Evolutionary conservation across 2,888 invertebrate species (phyloP).

Genomic region (Baccha elongata): DNA sequence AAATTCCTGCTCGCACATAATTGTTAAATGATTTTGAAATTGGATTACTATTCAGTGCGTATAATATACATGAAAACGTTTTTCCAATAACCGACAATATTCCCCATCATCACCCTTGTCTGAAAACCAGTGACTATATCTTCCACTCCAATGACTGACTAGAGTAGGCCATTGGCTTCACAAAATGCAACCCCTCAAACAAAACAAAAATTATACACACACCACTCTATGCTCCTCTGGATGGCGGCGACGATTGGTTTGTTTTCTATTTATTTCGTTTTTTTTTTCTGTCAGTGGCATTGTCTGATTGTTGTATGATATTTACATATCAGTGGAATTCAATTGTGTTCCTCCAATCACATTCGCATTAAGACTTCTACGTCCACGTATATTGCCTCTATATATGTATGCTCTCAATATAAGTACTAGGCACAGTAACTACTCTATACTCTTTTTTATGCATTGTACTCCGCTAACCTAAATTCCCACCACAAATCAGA

Average conservation of each 20-base stretch:
- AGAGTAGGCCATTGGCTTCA: constrained; percentile 66
- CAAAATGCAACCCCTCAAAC: constrained; percentile 9
- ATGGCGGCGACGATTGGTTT: background rate
- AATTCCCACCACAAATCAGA: constrained; percentile 70
- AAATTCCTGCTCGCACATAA: constrained; percentile 61
- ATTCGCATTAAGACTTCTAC: constrained; percentile 67
- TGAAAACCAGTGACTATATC: constrained; percentile 55
- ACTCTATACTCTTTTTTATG: constrained; percentile 11
- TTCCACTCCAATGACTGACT: constrained; percentile 52
- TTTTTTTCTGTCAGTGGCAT: constrained; percentile 43
- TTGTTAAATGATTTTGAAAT: constrained; percentile 68
- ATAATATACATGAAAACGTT: constrained; percentile 25
- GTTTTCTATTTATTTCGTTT: constrained; percentile 13
- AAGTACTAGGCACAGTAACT: constrained; percentile 49
- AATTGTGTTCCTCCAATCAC: constrained; percentile 68
- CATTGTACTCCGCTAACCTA: constrained; percentile 63
- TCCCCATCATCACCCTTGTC: constrained; percentile 11
- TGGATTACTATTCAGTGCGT: constrained; percentile 67
- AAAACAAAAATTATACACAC: no score
- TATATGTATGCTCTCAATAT: constrained; percentile 60
- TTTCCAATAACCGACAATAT: constrained; percentile 29
- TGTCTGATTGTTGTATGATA: constrained; percentile 63
- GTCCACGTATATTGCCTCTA: no score
- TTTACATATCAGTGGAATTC: constrained; percentile 64
- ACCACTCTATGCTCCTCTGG: background rate